Evolutionary conservation across 2,113 vertebrate species (phyloP).

Genomic region (Recurvirostra avosetta): DNA sequence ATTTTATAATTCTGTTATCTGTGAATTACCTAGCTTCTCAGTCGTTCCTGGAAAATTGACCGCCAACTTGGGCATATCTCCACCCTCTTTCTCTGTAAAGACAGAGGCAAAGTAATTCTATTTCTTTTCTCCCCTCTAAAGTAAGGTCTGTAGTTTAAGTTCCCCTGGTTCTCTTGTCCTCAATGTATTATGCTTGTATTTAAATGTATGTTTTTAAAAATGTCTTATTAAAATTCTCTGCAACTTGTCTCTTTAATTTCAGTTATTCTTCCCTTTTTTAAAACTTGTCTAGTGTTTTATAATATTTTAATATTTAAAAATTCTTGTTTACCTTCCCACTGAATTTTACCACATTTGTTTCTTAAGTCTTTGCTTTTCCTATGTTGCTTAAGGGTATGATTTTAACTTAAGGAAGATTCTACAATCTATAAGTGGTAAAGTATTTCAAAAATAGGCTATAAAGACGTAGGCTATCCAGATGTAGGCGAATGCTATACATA

Average conservation of each 20-base stretch:
- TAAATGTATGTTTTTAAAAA: not conserved
- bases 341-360: slow-evolving; percentile 41
- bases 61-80: slow-evolving; percentile 76
- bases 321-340: slow-evolving; percentile 29
- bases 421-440: slow-evolving; percentile 34
- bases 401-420: slow-evolving; percentile 30
- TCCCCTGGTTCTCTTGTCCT: slow-evolving; percentile 44
- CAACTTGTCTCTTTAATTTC: slow-evolving; percentile 9
- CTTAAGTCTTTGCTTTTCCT: slow-evolving; percentile 43
- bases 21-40: slow-evolving; percentile 74
- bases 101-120: slow-evolving; percentile 72
- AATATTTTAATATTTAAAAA: slow-evolving; percentile 3
- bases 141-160: slow-evolving; percentile 62
- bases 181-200: slow-evolving; percentile 26
- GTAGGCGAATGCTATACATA: not conserved
- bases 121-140: slow-evolving; percentile 56
- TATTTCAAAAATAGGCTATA: not conserved
- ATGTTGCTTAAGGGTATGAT: slow-evolving; percentile 21
- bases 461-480: not conserved
- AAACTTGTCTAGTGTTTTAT: not conserved
- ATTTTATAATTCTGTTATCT: slow-evolving; percentile 55
- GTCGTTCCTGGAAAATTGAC: slow-evolving; percentile 74
- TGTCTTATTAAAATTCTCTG: not conserved
- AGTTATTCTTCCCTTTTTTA: slow-evolving; percentile 4
- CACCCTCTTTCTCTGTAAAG: slow-evolving; percentile 78